Percentiles rank a stretch among this genome's conserved stretches.
These are phyloP conservation scores for Aphyosemion australe DNA, from an alignment of 2,113 vertebrate species.

Conservation along the genomic window DNA sequence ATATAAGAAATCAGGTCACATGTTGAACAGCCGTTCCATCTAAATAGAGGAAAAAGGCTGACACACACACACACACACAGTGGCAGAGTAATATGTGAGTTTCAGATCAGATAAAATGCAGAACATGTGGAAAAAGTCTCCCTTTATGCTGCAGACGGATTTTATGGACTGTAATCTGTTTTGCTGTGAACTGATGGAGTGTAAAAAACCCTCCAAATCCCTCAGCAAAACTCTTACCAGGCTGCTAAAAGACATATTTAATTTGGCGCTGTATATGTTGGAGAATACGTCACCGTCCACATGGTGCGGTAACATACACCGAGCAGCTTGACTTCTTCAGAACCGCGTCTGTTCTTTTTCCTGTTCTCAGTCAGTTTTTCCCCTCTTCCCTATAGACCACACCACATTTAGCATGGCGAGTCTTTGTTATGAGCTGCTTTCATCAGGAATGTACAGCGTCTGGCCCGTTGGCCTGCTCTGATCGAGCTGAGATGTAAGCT, in stretches of 20 bases:
- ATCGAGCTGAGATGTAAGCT: conserved; percentile 23
- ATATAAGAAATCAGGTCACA: conserved; percentile 46
- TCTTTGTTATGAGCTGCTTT: conserved; percentile 52
- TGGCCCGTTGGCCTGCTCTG: conserved; percentile 27
- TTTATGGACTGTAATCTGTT: background rate
- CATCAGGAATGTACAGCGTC: conserved; percentile 59
- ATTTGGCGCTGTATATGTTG: conserved; percentile 12
- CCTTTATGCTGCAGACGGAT: background rate
- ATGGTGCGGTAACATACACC: conserved; percentile 11
- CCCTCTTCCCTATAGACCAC: conserved; percentile 4
- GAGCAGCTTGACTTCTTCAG: conserved; percentile 25
- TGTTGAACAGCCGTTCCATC: background rate
- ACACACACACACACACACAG: background rate
- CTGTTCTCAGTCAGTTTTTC: conserved; percentile 7
- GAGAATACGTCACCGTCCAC: conserved; percentile 30
- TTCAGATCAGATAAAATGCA: background rate
- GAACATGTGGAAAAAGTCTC: conserved; percentile 15
- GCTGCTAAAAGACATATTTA: conserved; percentile 17
- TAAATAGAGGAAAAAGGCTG: conserved; percentile 9
- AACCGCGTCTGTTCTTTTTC: conserved; percentile 27
- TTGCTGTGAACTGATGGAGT: background rate
- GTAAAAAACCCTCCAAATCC: background rate
- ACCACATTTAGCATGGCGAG: conserved; percentile 27
- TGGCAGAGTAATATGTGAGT: background rate
- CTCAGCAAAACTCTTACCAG: background rate